These are phyloP conservation scores for Lepidocyrtoides sp. DNA, from an alignment of 2,888 invertebrate genomes.

Conservation along the genomic window DNA sequence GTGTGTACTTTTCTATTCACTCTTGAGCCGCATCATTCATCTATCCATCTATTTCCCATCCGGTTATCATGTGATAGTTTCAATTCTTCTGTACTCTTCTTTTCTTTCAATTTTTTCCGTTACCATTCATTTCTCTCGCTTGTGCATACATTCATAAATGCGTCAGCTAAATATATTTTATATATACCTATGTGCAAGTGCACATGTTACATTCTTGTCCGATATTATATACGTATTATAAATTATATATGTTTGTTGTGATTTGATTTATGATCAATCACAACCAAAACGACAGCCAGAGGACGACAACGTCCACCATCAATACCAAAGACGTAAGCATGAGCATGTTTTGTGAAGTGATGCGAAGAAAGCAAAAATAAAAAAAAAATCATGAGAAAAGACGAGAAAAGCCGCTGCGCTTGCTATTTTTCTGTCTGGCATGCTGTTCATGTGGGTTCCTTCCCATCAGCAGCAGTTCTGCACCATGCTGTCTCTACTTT, in stretches of 20 bases:
- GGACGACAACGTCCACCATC: slow-evolving; percentile 25
- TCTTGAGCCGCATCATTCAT: slow-evolving; percentile 37
- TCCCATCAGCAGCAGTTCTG: not conserved
- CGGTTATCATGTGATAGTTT: slow-evolving; percentile 24
- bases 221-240: no score
- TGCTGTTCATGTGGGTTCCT: not conserved
- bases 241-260: slow-evolving; percentile 33
- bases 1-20: not conserved
- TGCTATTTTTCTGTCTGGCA: not conserved
- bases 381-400: slow-evolving; percentile 13
- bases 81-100: slow-evolving; percentile 2
- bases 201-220: not conserved
- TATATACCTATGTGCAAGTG: not conserved
- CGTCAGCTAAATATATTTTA: not conserved
- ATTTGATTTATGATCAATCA: slow-evolving; percentile 70
- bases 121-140: not conserved
- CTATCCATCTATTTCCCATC: slow-evolving; percentile 24
- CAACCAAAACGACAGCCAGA: slow-evolving; percentile 43
- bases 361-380: slow-evolving; percentile 10
- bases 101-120: not conserved
- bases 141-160: no score
- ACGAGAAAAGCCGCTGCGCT: not conserved
- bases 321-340: not conserved
- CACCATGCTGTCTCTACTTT: slow-evolving; percentile 15
- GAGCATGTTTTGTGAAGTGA: slow-evolving; percentile 30